Base-by-base conservation (phyloP, 1,140 invertebrate genomes). In the Cydia amplana region DNA sequence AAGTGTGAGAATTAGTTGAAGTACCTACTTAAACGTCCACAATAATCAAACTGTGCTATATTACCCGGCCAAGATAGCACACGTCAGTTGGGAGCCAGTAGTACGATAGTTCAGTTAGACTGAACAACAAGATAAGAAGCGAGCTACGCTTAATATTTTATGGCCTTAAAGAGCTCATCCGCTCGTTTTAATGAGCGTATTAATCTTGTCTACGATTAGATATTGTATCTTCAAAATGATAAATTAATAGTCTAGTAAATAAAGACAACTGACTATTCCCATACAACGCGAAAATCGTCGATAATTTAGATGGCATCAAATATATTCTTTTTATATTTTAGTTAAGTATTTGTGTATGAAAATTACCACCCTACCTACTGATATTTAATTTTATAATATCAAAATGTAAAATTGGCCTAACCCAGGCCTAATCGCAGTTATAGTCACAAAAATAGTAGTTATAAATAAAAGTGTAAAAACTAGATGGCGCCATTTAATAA, bases 51-150 rank as follows among this genome's bases (percentile, higher is more conserved):
- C 9, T 65, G 12, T 25, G 63, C 12, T 16, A n/a, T 4, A 4
- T 6, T 55, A 55, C 7, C 20, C 20, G 20, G 28, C 65, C 32
- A 43, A 28, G 65, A 70, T 20, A 32, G 25, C 28, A 40, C 32
- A 40, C 65, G 65, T 20, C 65, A 40, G 65, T n/a, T 7, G 64
- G 14, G 28, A 65, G 64, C 28, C 12, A 16, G 12, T 20, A 36
- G 64, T 32, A 32, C 64, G 28, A 18, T 55, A 18, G n/a, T 23
- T 9, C n/a, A 55, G 51, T 18, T 36, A 43, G 36, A 70, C 65
- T 70, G 65, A 70, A 70, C n/a, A 70, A 70, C 65, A 70, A 60
- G 65, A 70, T 70, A 70, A 70, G 28, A 18, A 36, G 64, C 64
- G 51, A 55, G 65, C 65, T 70, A 70, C 65, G 65, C 18, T 67